Evolutionary conservation across 2,888 invertebrate genomes (phyloP).

Genomic region (Stomorhina lunata): DNA sequence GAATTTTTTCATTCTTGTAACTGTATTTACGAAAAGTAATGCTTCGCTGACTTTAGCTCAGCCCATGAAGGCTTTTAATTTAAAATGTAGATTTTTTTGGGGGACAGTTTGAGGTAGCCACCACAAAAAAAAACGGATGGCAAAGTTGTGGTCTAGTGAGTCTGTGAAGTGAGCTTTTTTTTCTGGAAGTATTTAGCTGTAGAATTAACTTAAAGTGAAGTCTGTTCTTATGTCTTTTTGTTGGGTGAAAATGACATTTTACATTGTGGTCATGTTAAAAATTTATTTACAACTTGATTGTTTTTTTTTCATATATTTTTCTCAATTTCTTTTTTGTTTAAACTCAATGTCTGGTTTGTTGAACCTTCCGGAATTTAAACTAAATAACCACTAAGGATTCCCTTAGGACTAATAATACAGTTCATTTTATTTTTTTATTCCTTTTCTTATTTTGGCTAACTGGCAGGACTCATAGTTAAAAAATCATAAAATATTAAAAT

Average conservation of each 20-base stretch:
- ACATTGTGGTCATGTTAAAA: constrained; percentile 47
- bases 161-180: not conserved
- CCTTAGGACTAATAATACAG: constrained; percentile 21
- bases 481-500: constrained; percentile 14
- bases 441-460: not conserved
- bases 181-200: not conserved
- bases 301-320: not conserved
- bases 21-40: too few relatives aligned
- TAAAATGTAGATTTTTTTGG: too few relatives aligned
- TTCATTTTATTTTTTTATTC: not conserved
- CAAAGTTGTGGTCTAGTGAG: constrained; percentile 3
- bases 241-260: constrained; percentile 50
- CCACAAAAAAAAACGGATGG: too few relatives aligned
- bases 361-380: constrained; percentile 37
- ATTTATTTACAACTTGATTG: constrained; percentile 17
- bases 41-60: too few relatives aligned
- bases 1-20: not conserved
- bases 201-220: not conserved
- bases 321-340: not conserved
- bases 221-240: not conserved
- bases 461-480: not conserved
- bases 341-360: constrained; percentile 61
- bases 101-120: too few relatives aligned
- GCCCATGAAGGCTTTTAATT: too few relatives aligned
- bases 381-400: constrained; percentile 26